Base-by-base conservation (phyloP, 2,888 invertebrate genomes). In the Athalia circularis region DNA sequence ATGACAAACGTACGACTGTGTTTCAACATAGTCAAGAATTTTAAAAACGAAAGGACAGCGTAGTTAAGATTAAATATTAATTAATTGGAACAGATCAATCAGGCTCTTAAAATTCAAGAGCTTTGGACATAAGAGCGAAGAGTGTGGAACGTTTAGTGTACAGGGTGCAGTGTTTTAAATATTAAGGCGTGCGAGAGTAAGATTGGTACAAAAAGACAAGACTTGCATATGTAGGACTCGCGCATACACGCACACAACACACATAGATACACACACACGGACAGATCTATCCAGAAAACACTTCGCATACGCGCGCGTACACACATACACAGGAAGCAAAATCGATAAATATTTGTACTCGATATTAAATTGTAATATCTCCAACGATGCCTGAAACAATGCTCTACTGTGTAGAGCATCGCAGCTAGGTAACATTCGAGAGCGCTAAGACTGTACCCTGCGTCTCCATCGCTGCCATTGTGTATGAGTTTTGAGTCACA, bases 391-490 rank as follows among this genome's bases (percentile, higher is more conserved):
- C 84, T 86, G 75, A 84, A 82, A 81, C 82, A 80, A 82, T 80
- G 82, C 85, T 87, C 87, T 87, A 87, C 87, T 84, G 80, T 87
- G 87, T 87, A 87, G 87, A 86, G 87, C 82, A 81, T 52, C 78
- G 79, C 79, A 81, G 84, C 79, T 80, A 54, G 62, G 77, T 77
- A 74, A 76, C 77, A 78, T 68, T 81, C 81, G 80, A 79, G 50
- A 62, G 72, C 29, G 50, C 59, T 29, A 68, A 70, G 57, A 78
- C 80, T 80, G 75, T 79, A 80, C 72, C 80, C 77, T 65, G 79
- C 78, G 79, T 80, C 72, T 82, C 80, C 80, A 67, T 82, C 80
- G 79, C 80, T 80, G 68, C 67, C 80, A 80, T 80, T 79, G 79
- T 8, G 15, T 61, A 78, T 81, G 78, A 80, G 76, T 78, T 75